Base-by-base conservation (phyloP, 1,140 invertebrate species). In the Drosophila funebris region DNA sequence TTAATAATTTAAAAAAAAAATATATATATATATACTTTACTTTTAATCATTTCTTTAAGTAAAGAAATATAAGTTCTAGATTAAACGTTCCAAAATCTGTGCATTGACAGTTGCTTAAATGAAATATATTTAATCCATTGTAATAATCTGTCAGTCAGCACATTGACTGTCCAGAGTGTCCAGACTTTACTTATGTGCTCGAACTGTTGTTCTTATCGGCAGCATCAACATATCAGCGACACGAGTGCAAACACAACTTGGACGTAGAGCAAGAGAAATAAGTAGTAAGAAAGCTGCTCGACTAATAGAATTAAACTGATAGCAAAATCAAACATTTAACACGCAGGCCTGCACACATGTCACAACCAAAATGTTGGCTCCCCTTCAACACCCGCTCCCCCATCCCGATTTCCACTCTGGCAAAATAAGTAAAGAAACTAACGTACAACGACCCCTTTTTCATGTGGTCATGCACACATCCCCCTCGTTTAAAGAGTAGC, bases 291-390 rank as follows among this genome's bases (percentile, higher is more conserved):
- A 81, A 77, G 77, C 73, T 24, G 37, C 39, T 87, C 52, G 48
- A 74, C 83, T 85, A 85, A 87, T 83, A 78, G 75, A 87, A 81
- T 78, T 87, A 78, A 88, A 88, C 78, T 87, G 83, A 87, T 87
- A 87, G 68, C 78, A 57, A 83, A 87, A 78, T 78, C 83, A 88
- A 78, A 73, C 68, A 79, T 71, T 70, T 81, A 78, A 67, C 76
- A 75, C 58, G 58, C 74, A 67, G 29, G 16, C 44, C 66, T 57
- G 50, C 66, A 73, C 74, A 70, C 73, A 77, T 60, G 74, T 73
- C 74, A 76, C 70, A 64, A 58, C 37, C 48, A 48, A 66, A 60
- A 37, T 54, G 7, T 39, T 7, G 18, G 9, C 29, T 13, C n/a
- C 31, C n/a, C 44, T 9, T 13, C n/a, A 7, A 16, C 22, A 36